Evolutionary conservation across 2,888 invertebrate species (phyloP), one percentile per base, ranked within the genome.

Genomic region (Hemaris fuciformis): DNA sequence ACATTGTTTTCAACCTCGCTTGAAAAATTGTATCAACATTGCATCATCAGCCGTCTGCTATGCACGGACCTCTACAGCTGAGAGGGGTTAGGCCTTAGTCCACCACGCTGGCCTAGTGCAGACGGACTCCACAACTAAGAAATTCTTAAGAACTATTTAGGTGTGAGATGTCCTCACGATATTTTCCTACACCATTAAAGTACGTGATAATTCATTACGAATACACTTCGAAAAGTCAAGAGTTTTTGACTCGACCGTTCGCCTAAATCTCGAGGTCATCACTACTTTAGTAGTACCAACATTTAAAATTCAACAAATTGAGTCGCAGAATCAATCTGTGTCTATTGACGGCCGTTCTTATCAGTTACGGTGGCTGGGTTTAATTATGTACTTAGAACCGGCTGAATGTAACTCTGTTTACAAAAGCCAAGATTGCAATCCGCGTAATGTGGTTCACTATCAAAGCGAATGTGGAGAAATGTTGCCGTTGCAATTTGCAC

Each of bases 341-440:
- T 71, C 67, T 68, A 23, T 61, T 45, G 70, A 73, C 74, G 70
- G 74, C 74, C 72, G 64, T 64, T 65, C 70, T 71, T 70, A 70
- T 74, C 75, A 74, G 77, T 73, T 72, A 78, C 71, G 71, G 65
- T 61, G 53, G 64, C 45, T 70, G 68, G 68, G 63, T 68, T 67
- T 57, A 41, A 43, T 57, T 60, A 57, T 3, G 18, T 25, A 53
- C 3, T n/a, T 48, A 48, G 25, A 15, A 48, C 48, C 7, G 48
- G 2, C 53, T 31, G 10, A 27, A n/a, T 27, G 8, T 53, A 31
- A 53, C 25, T 48, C 25, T 31, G 27, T 31, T 53, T 31, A 53
- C 53, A 20, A 27, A 18, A 4, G 8, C 27, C 18, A 31, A 31
- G 53, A 48, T 53, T 20, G 27, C 53, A 10, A 10, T 27, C 15